Evolutionary conservation across 2,888 invertebrate species (phyloP), one percentile per base, ranked within the genome.

Genomic region (Pyrocoelia pectoralis): DNA sequence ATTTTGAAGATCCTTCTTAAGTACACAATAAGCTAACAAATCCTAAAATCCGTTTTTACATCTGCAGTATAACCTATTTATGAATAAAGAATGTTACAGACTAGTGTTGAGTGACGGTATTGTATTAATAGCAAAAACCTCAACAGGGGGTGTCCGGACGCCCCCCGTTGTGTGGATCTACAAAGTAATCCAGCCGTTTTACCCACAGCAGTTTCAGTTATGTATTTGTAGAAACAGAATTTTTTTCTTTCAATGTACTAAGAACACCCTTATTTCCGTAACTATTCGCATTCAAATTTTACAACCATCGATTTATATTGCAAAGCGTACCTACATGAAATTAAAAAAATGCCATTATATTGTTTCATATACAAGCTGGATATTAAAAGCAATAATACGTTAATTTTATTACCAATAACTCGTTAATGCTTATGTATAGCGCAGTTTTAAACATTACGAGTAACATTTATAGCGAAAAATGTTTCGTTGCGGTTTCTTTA

Each of bases 51-150:
- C 72, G 73, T 73, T 70, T 75, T 74, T 74, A 74, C 74, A 75
- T 73, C 74, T 73, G 76, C 74, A 75, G 76, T 74, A 71, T 73
- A 76, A 73, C 71, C 74, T 72, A 71, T 72, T 74, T 74, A 73
- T 74, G 70, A 73, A 71, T 66, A 53, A 59, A 65, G 52, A 67
- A 66, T 68, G 70, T 61, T 65, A 62, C 68, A 63, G 65, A 53
- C 67, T 70, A 69, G 74, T 72, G 72, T 72, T 73, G 71, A 73
- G 72, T 71, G 73, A 69, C 55, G 64, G 70, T 70, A 73, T 75
- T 77, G 75, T 75, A 72, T 17, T 70, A 68, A 60, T 41, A 70
- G 71, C 73, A 71, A 70, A 68, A 68, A 69, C 61, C 72, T 43
- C 72, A 41, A 65, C 72, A 65, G 74, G 77, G 76, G 75, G 70